Base-by-base conservation (phyloP, 1,140 invertebrate species). In the Aphaenogaster rudis region DNA sequence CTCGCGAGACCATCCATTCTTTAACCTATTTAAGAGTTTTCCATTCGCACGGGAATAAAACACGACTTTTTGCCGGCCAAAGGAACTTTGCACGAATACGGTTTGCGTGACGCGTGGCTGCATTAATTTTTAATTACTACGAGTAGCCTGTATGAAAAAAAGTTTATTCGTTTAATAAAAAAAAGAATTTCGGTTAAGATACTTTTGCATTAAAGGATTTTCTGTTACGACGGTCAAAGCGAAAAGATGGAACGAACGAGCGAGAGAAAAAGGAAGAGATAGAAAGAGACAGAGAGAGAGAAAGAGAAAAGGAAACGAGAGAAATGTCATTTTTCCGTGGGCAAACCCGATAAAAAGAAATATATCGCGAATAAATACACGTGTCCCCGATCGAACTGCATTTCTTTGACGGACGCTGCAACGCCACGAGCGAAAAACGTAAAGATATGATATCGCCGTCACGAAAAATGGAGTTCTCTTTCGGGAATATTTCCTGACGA, bases 361-460 rank as follows among this genome's bases (percentile, higher is more conserved):
- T 39, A 63, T 84, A 84, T 76, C 54, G 80, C 69, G n/a, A 84
- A 76, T 84, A 84, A 84, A 76, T 76, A 84, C 67, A 74, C 54
- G 42, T 84, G 80, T 84, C 42, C 54, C n/a, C 42, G 67, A 82
- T 59, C 28, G 42, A 74, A 61, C 28, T 61, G 45, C 42, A 74
- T 74, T 74, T 74, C 69, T 84, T 84, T 74, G 67, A 74, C 69
- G 42, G 28, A 74, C 36, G 42, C 54, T 84, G 69, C 69, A 21
- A 71, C 8, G 36, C 48, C 50, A 81, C 50, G 52, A 82, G 54
- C 54, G 80, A 84, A 74, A 48, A 54, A 57, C 45, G 33, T 13
- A 45, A 36, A n/a, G 61, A 66, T 50, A 39, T 33, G 80, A 84
- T 74, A 84, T 59, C 45, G 36, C 39, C 33, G 54, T 84, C 69